Base-by-base conservation (phyloP, 2,888 invertebrate genomes). In the Cabera pusaria region DNA sequence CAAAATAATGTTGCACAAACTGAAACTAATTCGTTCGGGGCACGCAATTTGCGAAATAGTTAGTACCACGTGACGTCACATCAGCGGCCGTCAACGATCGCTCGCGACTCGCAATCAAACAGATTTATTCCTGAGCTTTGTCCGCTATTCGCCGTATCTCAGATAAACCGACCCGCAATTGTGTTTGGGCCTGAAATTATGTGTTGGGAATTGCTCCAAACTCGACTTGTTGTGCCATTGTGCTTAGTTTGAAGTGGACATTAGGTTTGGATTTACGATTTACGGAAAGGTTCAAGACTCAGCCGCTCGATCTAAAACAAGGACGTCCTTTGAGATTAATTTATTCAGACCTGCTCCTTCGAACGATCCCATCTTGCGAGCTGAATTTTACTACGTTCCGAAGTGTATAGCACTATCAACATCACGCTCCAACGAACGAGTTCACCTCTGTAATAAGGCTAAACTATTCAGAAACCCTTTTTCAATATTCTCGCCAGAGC, bases 51-150 rank as follows among this genome's bases (percentile, higher is more conserved):
- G 32, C 36, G 27, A 50, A 52, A 57, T 49, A 49, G 61, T 48
- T 52, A 52, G 49, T 48, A 40, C 45, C 37, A 49, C 46, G 52
- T 54, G 55, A 55, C 49, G 50, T 31, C 45, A 41, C 27, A 42
- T 36, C 47, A 36, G 6, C 29, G 26, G 31, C 40, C 49, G 45
- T 46, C 55, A 54, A 54, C 57, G 53, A 59, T 55, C 58, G 14
- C 38, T 32, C 34, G 26, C 53, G 50, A 47, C 42, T 47, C 45
- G 58, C 64, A 60, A 69, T 69, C 66, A 67, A 68, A 64, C 52
- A 64, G 61, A 71, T 72, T 66, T 68, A 66, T 63, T 56, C 37
- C 52, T 41, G 29, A 44, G 49, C 49, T 55, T 51, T 53, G 52
- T 50, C 43, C 48, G 29, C 40, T 28, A 36, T 21, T 23, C 28